These are phyloP conservation scores for Nylanderia fulva DNA, from an alignment of 1,140 invertebrate genomes.

Conservation along the genomic window DNA sequence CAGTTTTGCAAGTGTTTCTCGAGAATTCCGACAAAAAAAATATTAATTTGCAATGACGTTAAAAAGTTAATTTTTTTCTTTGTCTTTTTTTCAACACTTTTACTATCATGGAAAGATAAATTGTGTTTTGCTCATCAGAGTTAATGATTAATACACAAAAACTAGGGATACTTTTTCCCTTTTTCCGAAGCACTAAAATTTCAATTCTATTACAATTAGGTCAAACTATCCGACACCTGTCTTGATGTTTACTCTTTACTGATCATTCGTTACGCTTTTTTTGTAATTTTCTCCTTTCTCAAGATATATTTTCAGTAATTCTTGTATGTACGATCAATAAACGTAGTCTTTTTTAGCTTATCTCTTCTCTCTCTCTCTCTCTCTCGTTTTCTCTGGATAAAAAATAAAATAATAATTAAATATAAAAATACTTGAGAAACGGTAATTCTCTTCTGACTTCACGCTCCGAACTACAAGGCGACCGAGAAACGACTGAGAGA, in stretches of 20 bases:
- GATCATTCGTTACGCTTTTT: constrained; percentile 2
- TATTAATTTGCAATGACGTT: background rate
- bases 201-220: background rate
- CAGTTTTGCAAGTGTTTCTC: background rate
- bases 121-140: constrained; percentile 20
- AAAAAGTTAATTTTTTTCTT: constrained; percentile 42
- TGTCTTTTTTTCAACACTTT: constrained; percentile 46
- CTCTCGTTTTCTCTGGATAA: background rate
- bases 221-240: background rate
- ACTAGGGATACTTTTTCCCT: background rate
- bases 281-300: background rate
- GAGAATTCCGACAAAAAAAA: background rate
- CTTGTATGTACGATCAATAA: background rate
- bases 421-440: background rate
- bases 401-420: background rate
- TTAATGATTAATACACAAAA: constrained; percentile 30
- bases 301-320: background rate
- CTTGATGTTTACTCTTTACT: background rate
- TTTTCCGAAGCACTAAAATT: background rate
- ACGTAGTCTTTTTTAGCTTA: background rate
- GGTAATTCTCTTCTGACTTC: background rate
- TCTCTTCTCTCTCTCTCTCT: background rate
- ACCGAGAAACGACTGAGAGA: constrained; percentile 58
- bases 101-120: constrained; percentile 50
- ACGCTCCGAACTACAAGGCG: constrained; percentile 48